Evolutionary conservation across 2,797 vertebrate genomes (phyloP).

Genomic region (Danionella dracula): DNA sequence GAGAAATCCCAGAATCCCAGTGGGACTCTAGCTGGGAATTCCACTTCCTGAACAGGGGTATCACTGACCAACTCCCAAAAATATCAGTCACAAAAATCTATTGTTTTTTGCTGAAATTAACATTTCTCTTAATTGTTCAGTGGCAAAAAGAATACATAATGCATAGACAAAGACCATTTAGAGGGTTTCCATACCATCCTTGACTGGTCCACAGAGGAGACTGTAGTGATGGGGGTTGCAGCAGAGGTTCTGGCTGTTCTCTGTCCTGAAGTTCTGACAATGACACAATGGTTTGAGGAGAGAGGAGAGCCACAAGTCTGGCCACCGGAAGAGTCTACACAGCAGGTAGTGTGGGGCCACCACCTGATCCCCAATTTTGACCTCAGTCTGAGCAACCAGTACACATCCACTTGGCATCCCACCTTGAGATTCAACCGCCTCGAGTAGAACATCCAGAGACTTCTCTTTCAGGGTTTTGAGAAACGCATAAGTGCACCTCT

Average conservation of each 20-base stretch:
- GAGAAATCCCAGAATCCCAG: slow-evolving; percentile 40
- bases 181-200: slow-evolving; percentile 51
- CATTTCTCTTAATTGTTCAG: no score
- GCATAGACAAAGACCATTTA: not conserved
- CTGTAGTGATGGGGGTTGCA: slow-evolving; percentile 98
- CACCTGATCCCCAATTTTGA: slow-evolving; percentile 71
- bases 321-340: slow-evolving; percentile 89
- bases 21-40: slow-evolving; percentile 42
- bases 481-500: slow-evolving; percentile 76
- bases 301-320: slow-evolving; percentile 83
- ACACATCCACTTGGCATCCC: slow-evolving; percentile 82
- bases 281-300: slow-evolving; percentile 83
- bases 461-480: slow-evolving; percentile 89
- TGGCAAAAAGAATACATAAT: no score
- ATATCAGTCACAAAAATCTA: no score
- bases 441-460: slow-evolving; percentile 81
- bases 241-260: slow-evolving; percentile 77
- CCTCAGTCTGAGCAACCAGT: slow-evolving; percentile 68
- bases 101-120: no score
- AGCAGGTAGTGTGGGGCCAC: slow-evolving; percentile 81
- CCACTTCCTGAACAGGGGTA: slow-evolving; percentile 43
- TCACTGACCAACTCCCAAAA: slow-evolving; percentile 34
- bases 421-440: slow-evolving; percentile 88
- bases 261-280: slow-evolving; percentile 78
- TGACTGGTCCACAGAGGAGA: slow-evolving; percentile 91